Percentiles rank a stretch among this genome's conserved stretches.
Conservation (phyloP, 92 coral and sea anemone species). For the Metridium senile region DNA sequence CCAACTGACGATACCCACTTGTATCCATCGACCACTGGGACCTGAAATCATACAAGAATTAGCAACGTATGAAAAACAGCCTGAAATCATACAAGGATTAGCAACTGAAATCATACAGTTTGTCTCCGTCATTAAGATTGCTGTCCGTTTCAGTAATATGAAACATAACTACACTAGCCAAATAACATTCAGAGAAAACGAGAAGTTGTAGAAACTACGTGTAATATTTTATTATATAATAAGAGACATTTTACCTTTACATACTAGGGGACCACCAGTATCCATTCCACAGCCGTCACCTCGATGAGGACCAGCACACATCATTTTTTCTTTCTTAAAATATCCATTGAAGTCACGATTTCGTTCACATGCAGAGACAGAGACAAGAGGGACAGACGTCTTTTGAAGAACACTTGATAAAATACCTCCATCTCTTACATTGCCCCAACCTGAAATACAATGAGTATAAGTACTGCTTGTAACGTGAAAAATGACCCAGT, state of each 20-base stretch:
- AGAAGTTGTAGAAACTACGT: too few species aligned
- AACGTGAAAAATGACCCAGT: background rate
- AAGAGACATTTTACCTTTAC: conserved; percentile 52
- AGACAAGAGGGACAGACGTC: conserved; percentile 37
- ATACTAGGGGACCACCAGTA: conserved; percentile 51
- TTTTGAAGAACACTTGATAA: conserved; percentile 27
- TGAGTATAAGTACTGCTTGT: background rate
- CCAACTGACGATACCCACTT: conserved; percentile 43
- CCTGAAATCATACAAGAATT: too few species aligned
- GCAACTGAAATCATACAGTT: too few species aligned
- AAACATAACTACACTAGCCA: too few species aligned
- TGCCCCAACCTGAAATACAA: conserved; percentile 41
- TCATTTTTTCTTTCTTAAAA: conserved; percentile 35
- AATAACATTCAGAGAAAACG: too few species aligned
- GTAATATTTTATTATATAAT: too few species aligned
- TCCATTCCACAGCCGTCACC: conserved; percentile 36
- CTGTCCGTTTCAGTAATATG: too few species aligned
- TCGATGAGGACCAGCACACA: conserved; percentile 45
- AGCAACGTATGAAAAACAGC: too few species aligned
- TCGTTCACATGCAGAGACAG: conserved; percentile 20
- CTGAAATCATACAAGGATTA: too few species aligned
- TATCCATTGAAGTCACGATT: conserved; percentile 7
- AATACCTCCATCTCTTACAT: conserved; percentile 22
- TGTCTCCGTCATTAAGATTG: too few species aligned
- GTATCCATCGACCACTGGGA: conserved; percentile 51